Conservation (phyloP, 2,113 vertebrate genomes). For the Oncorhynchus keta region DNA sequence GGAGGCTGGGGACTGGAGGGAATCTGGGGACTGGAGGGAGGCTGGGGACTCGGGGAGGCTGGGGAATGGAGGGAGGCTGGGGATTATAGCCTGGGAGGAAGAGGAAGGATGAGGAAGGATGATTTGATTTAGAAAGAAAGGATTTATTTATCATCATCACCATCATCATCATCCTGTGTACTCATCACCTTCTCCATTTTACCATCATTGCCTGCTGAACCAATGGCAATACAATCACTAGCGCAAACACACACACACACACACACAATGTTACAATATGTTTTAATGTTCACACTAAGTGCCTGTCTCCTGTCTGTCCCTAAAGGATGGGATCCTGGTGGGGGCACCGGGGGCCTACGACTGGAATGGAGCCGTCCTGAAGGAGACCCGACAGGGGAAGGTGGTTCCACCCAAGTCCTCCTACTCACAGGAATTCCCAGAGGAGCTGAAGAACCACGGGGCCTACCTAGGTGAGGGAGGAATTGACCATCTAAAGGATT, state of each 20-base stretch:
- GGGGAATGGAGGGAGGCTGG: too few species aligned
- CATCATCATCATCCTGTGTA: background rate
- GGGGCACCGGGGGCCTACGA: slow-evolving; percentile 94
- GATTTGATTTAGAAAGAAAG: background rate
- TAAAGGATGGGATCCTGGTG: slow-evolving; percentile 88
- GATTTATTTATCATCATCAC: background rate
- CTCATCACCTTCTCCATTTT: background rate
- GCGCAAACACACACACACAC: background rate
- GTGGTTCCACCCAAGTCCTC: slow-evolving; percentile 86
- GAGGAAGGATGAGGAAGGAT: background rate
- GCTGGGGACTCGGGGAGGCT: too few species aligned
- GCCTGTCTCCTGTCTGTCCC: background rate
- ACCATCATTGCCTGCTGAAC: background rate
- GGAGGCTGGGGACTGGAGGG: too few species aligned
- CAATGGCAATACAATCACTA: background rate
- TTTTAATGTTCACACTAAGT: background rate
- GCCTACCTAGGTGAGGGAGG: slow-evolving; percentile 88
- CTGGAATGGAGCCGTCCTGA: slow-evolving; percentile 94
- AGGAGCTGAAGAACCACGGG: slow-evolving; percentile 91
- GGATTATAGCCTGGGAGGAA: background rate
- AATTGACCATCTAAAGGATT: background rate
- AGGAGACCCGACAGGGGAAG: slow-evolving; percentile 86
- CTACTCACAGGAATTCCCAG: slow-evolving; percentile 89
- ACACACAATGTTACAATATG: background rate
- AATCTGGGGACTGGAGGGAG: too few species aligned